These are phyloP conservation scores for Halichoerus grypus DNA, from an alignment of 2,113 vertebrate species.

Conservation along the genomic window DNA sequence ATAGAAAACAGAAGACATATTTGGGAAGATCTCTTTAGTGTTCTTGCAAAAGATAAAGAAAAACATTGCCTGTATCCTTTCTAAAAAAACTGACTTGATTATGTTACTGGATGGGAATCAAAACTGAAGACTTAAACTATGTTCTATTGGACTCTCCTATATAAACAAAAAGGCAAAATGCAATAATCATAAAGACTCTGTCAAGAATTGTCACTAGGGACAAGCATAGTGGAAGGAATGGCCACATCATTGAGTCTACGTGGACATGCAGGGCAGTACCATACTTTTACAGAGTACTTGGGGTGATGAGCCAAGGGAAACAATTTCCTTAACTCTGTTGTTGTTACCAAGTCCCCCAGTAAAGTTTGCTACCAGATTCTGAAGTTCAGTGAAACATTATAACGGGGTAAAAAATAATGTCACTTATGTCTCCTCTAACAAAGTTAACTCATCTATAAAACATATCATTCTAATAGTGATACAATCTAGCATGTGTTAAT, in stretches of 20 bases:
- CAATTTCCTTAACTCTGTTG: background rate
- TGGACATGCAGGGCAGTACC: background rate
- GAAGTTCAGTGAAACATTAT: slow-evolving; percentile 1
- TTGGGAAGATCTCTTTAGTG: background rate
- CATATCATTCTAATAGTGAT: background rate
- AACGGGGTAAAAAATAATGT: background rate
- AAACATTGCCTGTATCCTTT: slow-evolving; percentile 26
- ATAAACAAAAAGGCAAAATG: background rate
- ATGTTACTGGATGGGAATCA: background rate
- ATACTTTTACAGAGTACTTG: background rate
- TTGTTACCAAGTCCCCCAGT: background rate
- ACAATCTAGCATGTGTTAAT: background rate
- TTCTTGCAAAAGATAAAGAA: background rate
- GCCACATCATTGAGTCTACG: background rate
- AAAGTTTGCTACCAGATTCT: slow-evolving; percentile 13
- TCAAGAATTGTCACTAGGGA: background rate
- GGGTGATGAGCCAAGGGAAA: background rate
- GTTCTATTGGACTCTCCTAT: background rate
- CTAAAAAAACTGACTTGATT: background rate
- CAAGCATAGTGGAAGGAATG: background rate
- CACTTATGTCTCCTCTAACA: background rate
- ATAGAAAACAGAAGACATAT: background rate
- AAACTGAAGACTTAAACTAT: background rate
- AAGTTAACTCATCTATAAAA: background rate
- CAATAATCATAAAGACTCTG: background rate